phyloP scores from a whole-genome alignment of 2,113 vertebrate species.

The Fregata magnificens region DNA sequence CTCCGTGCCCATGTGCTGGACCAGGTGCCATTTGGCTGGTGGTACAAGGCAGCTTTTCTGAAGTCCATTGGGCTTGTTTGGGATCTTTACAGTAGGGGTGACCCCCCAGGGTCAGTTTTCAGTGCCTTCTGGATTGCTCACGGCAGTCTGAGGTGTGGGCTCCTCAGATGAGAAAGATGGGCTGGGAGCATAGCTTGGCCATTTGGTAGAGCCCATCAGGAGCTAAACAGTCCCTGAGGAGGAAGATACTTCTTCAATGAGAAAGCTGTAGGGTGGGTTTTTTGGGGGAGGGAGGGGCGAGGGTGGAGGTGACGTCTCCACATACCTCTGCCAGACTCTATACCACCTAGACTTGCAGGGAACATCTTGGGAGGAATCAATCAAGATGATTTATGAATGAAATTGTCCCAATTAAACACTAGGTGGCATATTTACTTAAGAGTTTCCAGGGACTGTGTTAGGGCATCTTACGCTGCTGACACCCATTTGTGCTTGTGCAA shows the following conservation, averaged over 20 bases:
- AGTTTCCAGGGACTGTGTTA: slow-evolving; percentile 17
- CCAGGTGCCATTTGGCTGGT: not conserved
- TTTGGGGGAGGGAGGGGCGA: rapidly evolving
- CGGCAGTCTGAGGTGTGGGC: not conserved
- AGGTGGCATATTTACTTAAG: slow-evolving; percentile 64
- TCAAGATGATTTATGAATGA: slow-evolving; percentile 24
- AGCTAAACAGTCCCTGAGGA: not conserved
- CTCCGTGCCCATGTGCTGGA: not conserved
- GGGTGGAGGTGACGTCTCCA: not conserved
- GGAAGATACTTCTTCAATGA: not conserved
- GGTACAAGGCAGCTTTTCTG: not conserved
- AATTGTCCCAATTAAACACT: slow-evolving; percentile 54
- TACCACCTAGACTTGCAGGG: not conserved
- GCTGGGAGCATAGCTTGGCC: not conserved
- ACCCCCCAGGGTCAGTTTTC: not conserved
- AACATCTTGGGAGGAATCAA: not conserved
- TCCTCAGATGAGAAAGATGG: not conserved
- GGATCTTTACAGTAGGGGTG: not conserved
- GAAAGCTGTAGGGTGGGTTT: not conserved
- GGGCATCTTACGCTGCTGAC: not conserved
- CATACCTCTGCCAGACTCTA: not conserved
- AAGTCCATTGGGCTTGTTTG: not conserved
- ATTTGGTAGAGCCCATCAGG: not conserved
- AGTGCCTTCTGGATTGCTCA: not conserved
- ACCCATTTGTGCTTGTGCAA: not conserved